phyloP scores from a whole-genome alignment of 2,797 vertebrate genomes.

The Nannoperca australis region DNA sequence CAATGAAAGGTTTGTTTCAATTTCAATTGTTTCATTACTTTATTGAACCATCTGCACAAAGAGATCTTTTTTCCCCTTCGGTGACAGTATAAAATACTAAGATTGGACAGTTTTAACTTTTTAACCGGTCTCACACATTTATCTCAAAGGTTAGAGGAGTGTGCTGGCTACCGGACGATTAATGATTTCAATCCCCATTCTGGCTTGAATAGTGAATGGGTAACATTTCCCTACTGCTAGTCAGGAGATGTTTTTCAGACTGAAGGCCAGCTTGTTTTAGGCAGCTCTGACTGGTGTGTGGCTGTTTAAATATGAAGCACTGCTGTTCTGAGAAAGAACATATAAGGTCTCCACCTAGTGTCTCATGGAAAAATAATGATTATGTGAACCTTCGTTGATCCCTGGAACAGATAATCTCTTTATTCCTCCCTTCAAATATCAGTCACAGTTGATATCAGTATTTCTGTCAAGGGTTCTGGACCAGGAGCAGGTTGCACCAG shows the following conservation, averaged over 20 bases:
- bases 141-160: neutral
- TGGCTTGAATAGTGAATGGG: slow-evolving; percentile 26
- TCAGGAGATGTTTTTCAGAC: neutral
- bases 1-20: slow-evolving; percentile 31
- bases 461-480: neutral
- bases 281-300: slow-evolving; percentile 17
- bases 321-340: slow-evolving; percentile 34
- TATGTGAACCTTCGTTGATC: slow-evolving; percentile 31
- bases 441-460: neutral
- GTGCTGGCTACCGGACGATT: neutral
- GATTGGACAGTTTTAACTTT: neutral
- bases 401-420: slow-evolving; percentile 11
- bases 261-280: slow-evolving; percentile 10
- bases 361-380: slow-evolving; percentile 49
- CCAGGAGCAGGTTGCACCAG: neutral
- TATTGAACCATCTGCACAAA: slow-evolving; percentile 55
- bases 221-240: neutral
- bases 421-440: slow-evolving; percentile 3
- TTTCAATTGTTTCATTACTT: too few relatives aligned
- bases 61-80: slow-evolving; percentile 31
- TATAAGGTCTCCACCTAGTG: neutral
- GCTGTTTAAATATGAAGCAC: slow-evolving; percentile 45
- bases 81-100: slow-evolving; percentile 32
- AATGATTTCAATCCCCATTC: neutral
- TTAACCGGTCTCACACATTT: neutral